Evolutionary conservation across 2,888 invertebrate species (phyloP).

Genomic region (Dicycla oo): DNA sequence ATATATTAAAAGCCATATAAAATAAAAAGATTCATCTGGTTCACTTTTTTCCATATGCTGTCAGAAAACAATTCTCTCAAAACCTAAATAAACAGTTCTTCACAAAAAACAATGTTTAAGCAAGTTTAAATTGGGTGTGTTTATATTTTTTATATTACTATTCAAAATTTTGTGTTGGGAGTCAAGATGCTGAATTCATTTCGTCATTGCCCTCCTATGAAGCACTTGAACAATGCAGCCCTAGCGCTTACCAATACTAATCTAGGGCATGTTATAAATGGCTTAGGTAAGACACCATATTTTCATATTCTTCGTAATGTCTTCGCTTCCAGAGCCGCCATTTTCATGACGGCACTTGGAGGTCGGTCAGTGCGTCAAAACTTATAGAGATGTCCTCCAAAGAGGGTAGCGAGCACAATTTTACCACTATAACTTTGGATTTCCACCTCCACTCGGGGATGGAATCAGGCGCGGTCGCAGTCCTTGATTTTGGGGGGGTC

Average conservation of each 20-base stretch:
- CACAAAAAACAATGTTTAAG: slow-evolving; percentile 80
- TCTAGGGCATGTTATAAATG: slow-evolving; percentile 59
- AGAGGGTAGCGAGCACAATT: background rate
- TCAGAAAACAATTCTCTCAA: slow-evolving; percentile 69
- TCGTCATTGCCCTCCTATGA: slow-evolving; percentile 70
- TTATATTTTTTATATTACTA: slow-evolving; percentile 53
- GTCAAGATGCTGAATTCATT: slow-evolving; percentile 75
- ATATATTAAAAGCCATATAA: slow-evolving; percentile 27
- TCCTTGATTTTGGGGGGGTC: background rate
- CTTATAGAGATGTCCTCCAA: background rate
- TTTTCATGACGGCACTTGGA: background rate
- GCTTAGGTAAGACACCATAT: slow-evolving; percentile 66
- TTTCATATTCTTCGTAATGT: slow-evolving; percentile 1
- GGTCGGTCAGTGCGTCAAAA: background rate
- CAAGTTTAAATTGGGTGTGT: slow-evolving; percentile 70
- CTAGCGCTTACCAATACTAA: slow-evolving; percentile 64
- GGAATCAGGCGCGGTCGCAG: background rate
- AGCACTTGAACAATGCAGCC: slow-evolving; percentile 69
- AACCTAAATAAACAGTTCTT: slow-evolving; percentile 58
- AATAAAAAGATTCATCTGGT: slow-evolving; percentile 27
- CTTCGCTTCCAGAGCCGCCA: background rate
- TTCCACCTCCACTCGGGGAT: background rate
- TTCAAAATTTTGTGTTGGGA: slow-evolving; percentile 41
- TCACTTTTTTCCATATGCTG: slow-evolving; percentile 73
- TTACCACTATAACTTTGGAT: background rate